Evolutionary conservation across 2,888 invertebrate species (phyloP).

Genomic region (Drosophila nr. perissopoda): DNA sequence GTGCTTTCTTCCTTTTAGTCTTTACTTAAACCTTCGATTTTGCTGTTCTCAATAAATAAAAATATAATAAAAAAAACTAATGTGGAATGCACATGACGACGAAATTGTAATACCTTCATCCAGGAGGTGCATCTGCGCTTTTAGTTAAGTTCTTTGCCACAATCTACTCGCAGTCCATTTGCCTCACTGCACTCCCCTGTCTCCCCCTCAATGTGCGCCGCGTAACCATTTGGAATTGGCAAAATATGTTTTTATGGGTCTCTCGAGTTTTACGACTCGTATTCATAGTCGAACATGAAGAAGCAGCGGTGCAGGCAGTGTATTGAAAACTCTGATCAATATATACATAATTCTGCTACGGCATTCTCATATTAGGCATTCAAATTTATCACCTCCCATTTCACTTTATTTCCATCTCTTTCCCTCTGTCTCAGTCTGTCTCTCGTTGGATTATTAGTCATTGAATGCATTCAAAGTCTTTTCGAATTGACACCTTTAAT

Average conservation of each 20-base stretch:
- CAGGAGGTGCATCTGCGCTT: constrained; percentile 42
- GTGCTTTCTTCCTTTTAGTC: too few species aligned
- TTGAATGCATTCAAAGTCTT: constrained; percentile 73
- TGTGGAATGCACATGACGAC: too few species aligned
- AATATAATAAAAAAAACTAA: too few species aligned
- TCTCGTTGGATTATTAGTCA: constrained; percentile 67
- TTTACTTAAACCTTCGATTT: too few species aligned
- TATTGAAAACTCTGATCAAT: constrained; percentile 58
- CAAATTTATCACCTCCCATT: constrained; percentile 63
- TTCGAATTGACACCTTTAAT: constrained; percentile 76
- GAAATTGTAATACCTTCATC: too few species aligned
- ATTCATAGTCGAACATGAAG: not conserved
- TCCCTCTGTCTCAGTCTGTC: not conserved
- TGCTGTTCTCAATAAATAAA: too few species aligned
- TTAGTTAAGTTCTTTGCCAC: not conserved
- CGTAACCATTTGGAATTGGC: constrained; percentile 43
- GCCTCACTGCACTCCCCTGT: not conserved
- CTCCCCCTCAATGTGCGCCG: not conserved
- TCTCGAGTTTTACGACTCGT: constrained; percentile 51
- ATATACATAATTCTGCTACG: constrained; percentile 62
- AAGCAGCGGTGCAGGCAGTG: not conserved
- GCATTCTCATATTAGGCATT: constrained; percentile 60
- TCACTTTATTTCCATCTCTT: constrained; percentile 17
- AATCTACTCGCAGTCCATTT: not conserved
- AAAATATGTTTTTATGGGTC: constrained; percentile 44